phyloP scores from a whole-genome alignment of 2,888 invertebrate genomes.

The Exephanes ischioxanthus region DNA sequence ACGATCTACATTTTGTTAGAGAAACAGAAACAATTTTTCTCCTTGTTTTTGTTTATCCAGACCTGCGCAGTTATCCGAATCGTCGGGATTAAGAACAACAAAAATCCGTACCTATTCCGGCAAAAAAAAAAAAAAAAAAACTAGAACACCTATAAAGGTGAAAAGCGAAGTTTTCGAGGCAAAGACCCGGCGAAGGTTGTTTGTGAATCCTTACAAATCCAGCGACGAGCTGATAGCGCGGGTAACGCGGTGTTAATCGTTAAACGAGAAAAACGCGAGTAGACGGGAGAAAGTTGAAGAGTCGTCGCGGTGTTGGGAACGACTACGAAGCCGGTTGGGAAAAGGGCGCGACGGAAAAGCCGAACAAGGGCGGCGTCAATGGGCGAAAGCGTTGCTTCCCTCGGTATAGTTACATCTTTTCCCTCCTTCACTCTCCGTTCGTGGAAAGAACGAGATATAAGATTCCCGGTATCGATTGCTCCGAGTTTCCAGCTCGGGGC shows the following conservation, averaged over 20 bases:
- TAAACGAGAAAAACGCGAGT: slow-evolving; percentile 37
- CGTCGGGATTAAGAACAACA: background rate
- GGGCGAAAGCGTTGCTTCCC: slow-evolving; percentile 30
- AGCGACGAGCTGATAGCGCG: slow-evolving; percentile 19
- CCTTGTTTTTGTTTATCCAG: background rate
- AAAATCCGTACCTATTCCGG: background rate
- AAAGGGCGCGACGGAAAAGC: slow-evolving; percentile 25
- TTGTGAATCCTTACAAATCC: slow-evolving; percentile 27
- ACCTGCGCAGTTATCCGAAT: background rate
- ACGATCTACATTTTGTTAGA: too few relatives aligned
- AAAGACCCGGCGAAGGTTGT: slow-evolving; percentile 10
- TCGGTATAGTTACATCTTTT: slow-evolving; percentile 24
- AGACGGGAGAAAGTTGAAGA: slow-evolving; percentile 38
- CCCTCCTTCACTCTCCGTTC: slow-evolving; percentile 3
- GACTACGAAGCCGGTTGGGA: background rate
- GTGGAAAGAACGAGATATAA: slow-evolving; percentile 48
- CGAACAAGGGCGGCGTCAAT: slow-evolving; percentile 52
- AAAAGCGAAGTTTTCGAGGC: background rate
- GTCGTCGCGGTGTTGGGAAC: slow-evolving; percentile 5
- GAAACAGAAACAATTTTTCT: too few relatives aligned
- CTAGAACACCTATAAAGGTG: background rate
- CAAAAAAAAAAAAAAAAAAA: background rate
- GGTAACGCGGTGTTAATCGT: slow-evolving; percentile 48
- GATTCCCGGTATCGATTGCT: slow-evolving; percentile 65
- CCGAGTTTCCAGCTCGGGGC: slow-evolving; percentile 52